Conservation (phyloP, 2,113 vertebrate genomes). For the Nycticorax nycticorax region DNA sequence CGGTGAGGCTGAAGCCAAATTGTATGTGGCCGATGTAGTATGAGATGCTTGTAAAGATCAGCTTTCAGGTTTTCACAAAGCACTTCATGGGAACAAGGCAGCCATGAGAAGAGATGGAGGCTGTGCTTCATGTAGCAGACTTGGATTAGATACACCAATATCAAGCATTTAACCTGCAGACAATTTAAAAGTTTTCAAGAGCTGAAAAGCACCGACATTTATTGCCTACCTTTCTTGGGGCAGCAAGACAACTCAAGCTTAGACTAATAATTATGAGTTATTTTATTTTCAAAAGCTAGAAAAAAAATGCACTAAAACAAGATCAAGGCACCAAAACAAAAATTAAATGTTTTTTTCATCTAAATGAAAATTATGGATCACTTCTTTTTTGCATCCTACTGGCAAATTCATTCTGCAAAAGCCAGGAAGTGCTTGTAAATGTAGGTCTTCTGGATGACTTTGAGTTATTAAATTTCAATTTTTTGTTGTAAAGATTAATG, state of each 20-base stretch:
- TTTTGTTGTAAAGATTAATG: background rate
- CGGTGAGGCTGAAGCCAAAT: fast-evolving
- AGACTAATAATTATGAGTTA: background rate
- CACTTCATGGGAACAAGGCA: background rate
- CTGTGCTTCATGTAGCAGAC: background rate
- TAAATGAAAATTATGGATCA: background rate
- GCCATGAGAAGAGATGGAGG: background rate
- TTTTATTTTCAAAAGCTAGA: background rate
- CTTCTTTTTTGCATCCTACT: background rate
- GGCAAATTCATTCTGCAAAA: background rate
- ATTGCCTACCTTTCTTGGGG: background rate
- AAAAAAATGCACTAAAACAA: background rate
- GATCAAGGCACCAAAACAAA: background rate
- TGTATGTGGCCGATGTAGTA: fast-evolving
- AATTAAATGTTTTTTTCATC: background rate
- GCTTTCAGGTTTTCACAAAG: background rate
- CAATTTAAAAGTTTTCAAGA: background rate
- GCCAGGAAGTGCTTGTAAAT: background rate
- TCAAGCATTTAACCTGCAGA: background rate
- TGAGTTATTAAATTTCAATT: background rate
- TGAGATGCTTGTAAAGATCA: background rate
- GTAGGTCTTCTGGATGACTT: background rate
- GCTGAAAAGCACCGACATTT: background rate
- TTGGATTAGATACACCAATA: background rate
- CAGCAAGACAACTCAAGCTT: background rate